A percentile compares a stretch with the other conserved stretches of the same genome.
Evolutionary conservation across 2,888 invertebrate species (phyloP).

Genomic region (Octodonta nipae): DNA sequence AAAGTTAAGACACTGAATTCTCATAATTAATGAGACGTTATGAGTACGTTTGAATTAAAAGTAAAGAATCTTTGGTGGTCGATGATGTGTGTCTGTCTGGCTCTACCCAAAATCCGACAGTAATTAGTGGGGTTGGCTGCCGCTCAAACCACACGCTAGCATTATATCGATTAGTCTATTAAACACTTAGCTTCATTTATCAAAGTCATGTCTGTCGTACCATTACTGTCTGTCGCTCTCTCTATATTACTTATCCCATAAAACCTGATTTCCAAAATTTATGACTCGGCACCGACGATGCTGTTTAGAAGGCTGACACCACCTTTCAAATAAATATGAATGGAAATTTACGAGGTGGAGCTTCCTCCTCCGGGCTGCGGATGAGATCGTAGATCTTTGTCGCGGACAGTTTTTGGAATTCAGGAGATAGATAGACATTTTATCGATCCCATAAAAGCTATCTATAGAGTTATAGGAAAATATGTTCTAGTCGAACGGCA

Average conservation of each 20-base stretch:
- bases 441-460: no score
- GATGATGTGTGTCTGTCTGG: conserved; percentile 19
- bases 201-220: conserved; percentile 32
- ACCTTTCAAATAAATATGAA: background rate
- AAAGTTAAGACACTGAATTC: no score
- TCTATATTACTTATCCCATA: conserved; percentile 22
- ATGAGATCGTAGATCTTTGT: no score
- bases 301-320: background rate
- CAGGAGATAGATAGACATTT: no score
- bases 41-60: no score
- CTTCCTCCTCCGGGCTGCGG: no score
- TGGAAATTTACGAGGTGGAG: conserved; percentile 5
- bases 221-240: conserved; percentile 19
- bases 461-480: no score
- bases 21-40: no score
- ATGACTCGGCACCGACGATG: conserved; percentile 10
- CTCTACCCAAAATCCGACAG: conserved; percentile 26
- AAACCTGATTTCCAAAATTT: conserved; percentile 22
- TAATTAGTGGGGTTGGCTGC: conserved; percentile 34
- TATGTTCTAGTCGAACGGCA: no score
- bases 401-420: no score
- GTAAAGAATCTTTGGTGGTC: no score
- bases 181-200: conserved; percentile 39
- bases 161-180: conserved; percentile 40
- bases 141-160: conserved; percentile 34